Percentiles rank a stretch among this genome's conserved stretches.
These are phyloP conservation scores for Limanda limanda DNA, from an alignment of 2,113 vertebrate species.

Conservation along the genomic window DNA sequence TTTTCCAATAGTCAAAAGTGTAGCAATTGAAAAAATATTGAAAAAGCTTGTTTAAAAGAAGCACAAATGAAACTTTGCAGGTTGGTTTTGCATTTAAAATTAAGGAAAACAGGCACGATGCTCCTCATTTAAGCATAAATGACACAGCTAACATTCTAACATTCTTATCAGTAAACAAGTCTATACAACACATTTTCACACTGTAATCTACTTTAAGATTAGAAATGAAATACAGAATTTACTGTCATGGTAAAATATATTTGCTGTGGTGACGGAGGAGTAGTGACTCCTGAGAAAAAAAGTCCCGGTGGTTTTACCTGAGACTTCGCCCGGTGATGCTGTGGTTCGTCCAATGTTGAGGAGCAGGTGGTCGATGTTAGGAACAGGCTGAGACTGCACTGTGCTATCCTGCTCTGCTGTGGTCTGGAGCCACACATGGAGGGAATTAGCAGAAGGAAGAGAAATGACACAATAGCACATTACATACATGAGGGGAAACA, in stretches of 20 bases:
- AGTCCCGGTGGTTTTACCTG: constrained; percentile 89
- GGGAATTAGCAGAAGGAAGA: not conserved
- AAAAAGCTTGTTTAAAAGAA: constrained; percentile 66
- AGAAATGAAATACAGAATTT: constrained; percentile 5
- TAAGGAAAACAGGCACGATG: constrained; percentile 47
- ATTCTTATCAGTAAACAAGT: constrained; percentile 13
- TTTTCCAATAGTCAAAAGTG: constrained; percentile 33
- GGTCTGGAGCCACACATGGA: constrained; percentile 84
- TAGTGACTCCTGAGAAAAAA: constrained; percentile 11
- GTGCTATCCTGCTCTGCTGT: constrained; percentile 93
- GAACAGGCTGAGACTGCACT: constrained; percentile 98
- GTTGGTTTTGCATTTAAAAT: constrained; percentile 44
- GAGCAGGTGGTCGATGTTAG: constrained; percentile 99
- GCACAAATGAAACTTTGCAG: constrained; percentile 53
- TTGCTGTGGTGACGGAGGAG: constrained; percentile 6
- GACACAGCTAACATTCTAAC: constrained; percentile 6
- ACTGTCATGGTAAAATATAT: constrained; percentile 13
- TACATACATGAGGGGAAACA: not conserved
- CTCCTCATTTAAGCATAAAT: constrained; percentile 35
- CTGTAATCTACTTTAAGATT: not conserved
- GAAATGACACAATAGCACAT: not conserved
- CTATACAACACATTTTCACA: constrained; percentile 14
- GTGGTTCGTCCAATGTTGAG: constrained; percentile 96
- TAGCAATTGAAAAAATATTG: constrained; percentile 59
- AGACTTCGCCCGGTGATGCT: constrained; percentile 93